A percentile compares a stretch with the other conserved stretches of the same genome.
Conservation (phyloP, 2,113 vertebrate species). For the Mesembrinibis cayennensis region DNA sequence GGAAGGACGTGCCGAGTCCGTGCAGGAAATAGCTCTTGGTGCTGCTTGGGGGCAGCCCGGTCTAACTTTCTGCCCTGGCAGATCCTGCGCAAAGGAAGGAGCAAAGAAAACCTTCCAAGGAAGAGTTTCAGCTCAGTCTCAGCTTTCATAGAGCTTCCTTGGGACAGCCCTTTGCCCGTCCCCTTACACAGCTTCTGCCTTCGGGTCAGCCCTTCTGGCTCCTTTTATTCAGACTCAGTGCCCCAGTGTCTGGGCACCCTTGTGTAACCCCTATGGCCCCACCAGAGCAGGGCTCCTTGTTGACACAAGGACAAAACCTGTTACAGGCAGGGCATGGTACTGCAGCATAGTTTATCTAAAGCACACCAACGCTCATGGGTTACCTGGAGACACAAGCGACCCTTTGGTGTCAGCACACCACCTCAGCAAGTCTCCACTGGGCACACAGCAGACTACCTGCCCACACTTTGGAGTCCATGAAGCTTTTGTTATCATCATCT, state of each 20-base stretch:
- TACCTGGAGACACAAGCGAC: neutral
- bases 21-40: neutral
- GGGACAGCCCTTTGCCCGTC: neutral
- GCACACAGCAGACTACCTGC: neutral
- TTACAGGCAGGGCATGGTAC: neutral
- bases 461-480: neutral
- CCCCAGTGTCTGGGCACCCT: neutral
- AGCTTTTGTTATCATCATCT: neutral
- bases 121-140: neutral
- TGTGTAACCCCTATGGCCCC: neutral
- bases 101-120: neutral
- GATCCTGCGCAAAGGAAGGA: neutral
- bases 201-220: neutral
- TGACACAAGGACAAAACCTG: neutral
- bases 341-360: neutral
- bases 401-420: neutral
- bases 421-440: neutral
- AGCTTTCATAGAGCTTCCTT: neutral
- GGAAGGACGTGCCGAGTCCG: fast-evolving
- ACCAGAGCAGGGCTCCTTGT: neutral
- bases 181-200: neutral
- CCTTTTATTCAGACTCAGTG: neutral
- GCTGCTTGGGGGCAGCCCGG: fast-evolving
- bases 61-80: neutral
- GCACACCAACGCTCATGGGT: neutral